Base-by-base conservation (phyloP, 2,113 vertebrate species). In the Corythaixoides concolor region DNA sequence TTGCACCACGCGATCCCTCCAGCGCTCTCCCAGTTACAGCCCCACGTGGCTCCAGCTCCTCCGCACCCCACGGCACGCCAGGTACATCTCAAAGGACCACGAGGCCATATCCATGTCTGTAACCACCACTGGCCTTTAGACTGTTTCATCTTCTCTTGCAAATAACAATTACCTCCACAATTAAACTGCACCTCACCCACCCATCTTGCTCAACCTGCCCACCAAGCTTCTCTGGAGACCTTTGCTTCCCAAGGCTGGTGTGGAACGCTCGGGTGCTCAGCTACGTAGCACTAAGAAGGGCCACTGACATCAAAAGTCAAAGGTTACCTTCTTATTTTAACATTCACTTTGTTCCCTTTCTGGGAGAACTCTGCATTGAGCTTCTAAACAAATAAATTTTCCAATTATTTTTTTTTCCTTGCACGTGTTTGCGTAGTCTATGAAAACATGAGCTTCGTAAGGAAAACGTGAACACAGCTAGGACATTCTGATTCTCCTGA, bases 221-320 rank as follows among this genome's bases (percentile, higher is more conserved):
- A 32, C 30, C 64, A 5, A 53, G 41, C 56, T 10, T 7, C 49
- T 45, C 66, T 5, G 49, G 28, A 37, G 35, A 15, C 12, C 53
- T 33, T 35, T 17, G 37, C 62, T 91, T 70, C 72, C 12, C 39
- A 8, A 16, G 32, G 55, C n/a, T 39, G 59, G 8, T 3, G 24
- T 4, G 30, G 45, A 30, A 15, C 15, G 0, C 53, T 9, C 1
- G 2, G 18, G 18, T 10, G n/a, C 39, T 55, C 22, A 1, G 32
- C 66, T 55, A 12, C 2, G 2, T 0, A 20, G 43, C 73, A 12
- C 58, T 9, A 11, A 62, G n/a, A 41, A 52, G n/a, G 15, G 30
- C 43, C 41, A 16, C 19, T 27, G 69, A 55, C 5, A 39, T 17
- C 6, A 0, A 5, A 16, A n/a, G 30, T 5, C 75, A 49, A 5